A percentile compares a stretch with the other conserved stretches of the same genome.
phyloP scores from a whole-genome alignment of 2,888 invertebrate species.

The Disparrhopalites patrizii region DNA sequence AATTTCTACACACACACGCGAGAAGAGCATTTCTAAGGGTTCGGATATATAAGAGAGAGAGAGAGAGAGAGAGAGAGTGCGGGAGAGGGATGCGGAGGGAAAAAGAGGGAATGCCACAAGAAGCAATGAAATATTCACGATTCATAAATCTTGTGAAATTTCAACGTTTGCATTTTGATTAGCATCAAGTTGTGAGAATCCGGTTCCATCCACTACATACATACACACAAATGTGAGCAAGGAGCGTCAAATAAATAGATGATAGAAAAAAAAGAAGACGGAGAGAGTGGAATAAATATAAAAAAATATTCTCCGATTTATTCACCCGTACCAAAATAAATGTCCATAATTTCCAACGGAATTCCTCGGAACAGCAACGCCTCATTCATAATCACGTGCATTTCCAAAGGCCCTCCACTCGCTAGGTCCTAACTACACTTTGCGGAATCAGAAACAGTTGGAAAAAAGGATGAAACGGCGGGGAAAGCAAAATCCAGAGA shows the following conservation, averaged over 20 bases:
- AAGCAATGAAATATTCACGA: slow-evolving; percentile 22
- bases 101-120: background rate
- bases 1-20: background rate
- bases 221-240: slow-evolving; percentile 5
- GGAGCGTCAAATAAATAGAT: slow-evolving; percentile 7
- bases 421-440: background rate
- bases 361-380: background rate
- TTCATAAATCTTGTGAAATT: slow-evolving; percentile 13
- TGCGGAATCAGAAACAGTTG: too few species aligned
- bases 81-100: too few species aligned
- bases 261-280: background rate
- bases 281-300: background rate
- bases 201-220: background rate
- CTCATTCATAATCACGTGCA: slow-evolving; percentile 4
- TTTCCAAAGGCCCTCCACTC: background rate
- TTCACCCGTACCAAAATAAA: slow-evolving; percentile 5
- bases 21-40: too few species aligned
- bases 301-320: background rate
- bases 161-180: slow-evolving; percentile 9
- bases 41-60: too few species aligned
- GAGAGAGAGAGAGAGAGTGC: too few species aligned
- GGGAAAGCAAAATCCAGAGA: too few species aligned
- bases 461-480: too few species aligned
- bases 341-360: too few species aligned
- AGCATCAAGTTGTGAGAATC: slow-evolving; percentile 20